Evolutionary conservation across 2,888 invertebrate genomes (phyloP).

Genomic region (Chymomyza caudatula): DNA sequence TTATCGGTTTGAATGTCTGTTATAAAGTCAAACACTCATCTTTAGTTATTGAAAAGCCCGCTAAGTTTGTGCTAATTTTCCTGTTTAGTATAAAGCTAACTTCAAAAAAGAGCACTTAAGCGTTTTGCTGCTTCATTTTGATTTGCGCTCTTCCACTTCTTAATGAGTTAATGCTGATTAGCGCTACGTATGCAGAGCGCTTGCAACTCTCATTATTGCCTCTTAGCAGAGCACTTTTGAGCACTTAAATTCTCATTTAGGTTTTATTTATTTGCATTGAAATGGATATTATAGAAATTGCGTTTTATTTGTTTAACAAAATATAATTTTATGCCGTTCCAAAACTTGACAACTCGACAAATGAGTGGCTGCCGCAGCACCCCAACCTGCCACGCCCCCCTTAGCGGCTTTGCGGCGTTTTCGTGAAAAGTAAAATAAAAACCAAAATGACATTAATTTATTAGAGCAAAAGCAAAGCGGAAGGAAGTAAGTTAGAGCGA

Average conservation of each 20-base stretch:
- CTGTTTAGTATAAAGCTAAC: not conserved
- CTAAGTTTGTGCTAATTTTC: not conserved
- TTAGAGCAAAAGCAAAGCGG: conserved; percentile 47
- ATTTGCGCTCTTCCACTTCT: not conserved
- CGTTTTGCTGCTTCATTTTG: not conserved
- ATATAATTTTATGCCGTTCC: conserved; percentile 49
- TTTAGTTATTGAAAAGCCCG: too few species aligned
- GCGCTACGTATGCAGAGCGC: not conserved
- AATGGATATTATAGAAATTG: conserved; percentile 60
- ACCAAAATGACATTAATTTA: conserved; percentile 66
- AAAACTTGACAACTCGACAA: conserved; percentile 55
- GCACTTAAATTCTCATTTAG: conserved; percentile 37
- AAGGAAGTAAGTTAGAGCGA: conserved; percentile 17
- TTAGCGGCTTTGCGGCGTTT: not conserved
- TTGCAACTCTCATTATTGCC: not conserved
- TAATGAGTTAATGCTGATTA: not conserved
- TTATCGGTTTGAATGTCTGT: too few species aligned
- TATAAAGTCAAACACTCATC: too few species aligned
- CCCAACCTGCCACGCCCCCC: not conserved
- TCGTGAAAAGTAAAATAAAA: not conserved
- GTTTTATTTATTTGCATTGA: conserved; percentile 55
- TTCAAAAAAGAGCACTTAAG: not conserved
- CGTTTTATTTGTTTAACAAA: conserved; percentile 61
- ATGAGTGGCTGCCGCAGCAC: conserved; percentile 33
- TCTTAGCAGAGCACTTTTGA: not conserved